phyloP scores from a whole-genome alignment of 2,888 invertebrate genomes.

The Cheilosia soror region DNA sequence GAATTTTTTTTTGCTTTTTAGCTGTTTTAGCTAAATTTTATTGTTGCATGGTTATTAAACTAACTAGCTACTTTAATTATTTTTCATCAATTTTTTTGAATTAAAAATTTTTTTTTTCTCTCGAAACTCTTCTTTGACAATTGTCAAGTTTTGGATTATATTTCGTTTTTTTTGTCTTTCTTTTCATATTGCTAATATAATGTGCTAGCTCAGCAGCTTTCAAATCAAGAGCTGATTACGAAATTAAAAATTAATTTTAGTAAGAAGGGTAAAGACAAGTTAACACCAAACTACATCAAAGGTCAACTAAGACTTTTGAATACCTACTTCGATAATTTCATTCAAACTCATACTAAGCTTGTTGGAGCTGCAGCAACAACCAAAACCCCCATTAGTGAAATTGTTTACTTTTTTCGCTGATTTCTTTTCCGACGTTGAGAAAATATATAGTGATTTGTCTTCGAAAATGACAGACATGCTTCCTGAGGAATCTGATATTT shows the following conservation, averaged over 20 bases:
- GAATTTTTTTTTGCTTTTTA: too few relatives aligned
- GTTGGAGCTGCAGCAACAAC: background rate
- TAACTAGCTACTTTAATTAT: background rate
- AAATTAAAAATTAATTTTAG: background rate
- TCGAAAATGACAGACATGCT: background rate
- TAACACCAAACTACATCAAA: background rate
- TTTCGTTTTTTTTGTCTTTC: background rate
- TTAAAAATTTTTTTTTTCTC: too few relatives aligned
- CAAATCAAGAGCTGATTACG: constrained; percentile 2
- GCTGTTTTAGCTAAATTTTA: too few relatives aligned
- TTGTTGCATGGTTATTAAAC: too few relatives aligned
- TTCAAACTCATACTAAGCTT: background rate
- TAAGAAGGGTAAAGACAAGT: constrained; percentile 14
- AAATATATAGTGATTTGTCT: background rate
- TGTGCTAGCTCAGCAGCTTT: constrained; percentile 2
- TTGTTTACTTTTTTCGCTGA: background rate
- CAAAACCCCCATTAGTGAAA: background rate
- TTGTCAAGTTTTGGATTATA: background rate
- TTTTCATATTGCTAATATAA: background rate
- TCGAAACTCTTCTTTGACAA: background rate
- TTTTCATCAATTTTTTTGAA: background rate
- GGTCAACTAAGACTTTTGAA: background rate
- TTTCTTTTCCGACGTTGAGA: constrained; percentile 8
- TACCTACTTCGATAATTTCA: constrained; percentile 9
- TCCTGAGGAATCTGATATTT: background rate